Evolutionary conservation across 2,888 invertebrate species (phyloP).

Genomic region (Idaea dimidiata): DNA sequence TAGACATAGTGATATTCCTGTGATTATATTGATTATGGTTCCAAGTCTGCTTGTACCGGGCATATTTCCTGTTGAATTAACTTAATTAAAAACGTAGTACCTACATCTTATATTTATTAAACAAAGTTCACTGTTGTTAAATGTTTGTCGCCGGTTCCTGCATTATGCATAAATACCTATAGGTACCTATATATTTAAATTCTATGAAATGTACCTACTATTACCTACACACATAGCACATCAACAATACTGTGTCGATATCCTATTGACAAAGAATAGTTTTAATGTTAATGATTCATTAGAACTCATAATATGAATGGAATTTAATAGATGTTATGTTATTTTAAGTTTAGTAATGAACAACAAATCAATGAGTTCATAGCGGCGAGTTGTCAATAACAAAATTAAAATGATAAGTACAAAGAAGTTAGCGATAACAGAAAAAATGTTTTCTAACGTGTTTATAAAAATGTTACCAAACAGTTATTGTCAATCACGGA

Average conservation of each 20-base stretch:
- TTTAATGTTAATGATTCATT: background rate
- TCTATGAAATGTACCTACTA: background rate
- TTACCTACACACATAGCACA: too few species aligned
- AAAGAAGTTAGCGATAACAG: background rate
- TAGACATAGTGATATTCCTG: background rate
- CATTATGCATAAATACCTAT: too few species aligned
- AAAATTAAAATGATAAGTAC: background rate
- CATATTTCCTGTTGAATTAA: constrained; percentile 45
- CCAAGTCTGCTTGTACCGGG: constrained; percentile 39
- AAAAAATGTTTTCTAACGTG: background rate
- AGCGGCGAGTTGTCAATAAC: background rate
- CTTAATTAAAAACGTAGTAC: constrained; percentile 18
- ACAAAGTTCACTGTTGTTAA: background rate
- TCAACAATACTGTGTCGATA: background rate
- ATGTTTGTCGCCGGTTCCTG: background rate
- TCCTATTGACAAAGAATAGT: background rate
- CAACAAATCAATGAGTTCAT: background rate
- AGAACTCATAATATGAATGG: background rate
- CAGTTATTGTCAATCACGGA: background rate
- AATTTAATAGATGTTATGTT: background rate
- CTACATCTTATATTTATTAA: background rate
- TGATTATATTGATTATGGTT: background rate
- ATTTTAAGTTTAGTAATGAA: background rate
- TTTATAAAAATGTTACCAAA: background rate
- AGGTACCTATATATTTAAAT: too few species aligned